Evolutionary conservation across 2,888 invertebrate species (phyloP).

Genomic region (Eretmocerus hayati): DNA sequence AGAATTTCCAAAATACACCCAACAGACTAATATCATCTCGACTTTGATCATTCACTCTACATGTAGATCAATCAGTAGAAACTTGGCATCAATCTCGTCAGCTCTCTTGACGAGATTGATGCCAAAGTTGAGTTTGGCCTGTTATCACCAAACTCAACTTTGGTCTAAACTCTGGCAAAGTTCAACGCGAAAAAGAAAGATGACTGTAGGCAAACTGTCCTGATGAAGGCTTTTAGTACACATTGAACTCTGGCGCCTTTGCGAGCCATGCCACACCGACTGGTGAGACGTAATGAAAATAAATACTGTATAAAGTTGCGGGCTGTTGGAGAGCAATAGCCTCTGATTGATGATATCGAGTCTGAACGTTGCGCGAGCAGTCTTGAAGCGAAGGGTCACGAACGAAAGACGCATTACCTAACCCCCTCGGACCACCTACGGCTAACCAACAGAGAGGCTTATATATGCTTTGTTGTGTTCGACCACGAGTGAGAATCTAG

Average conservation of each 20-base stretch:
- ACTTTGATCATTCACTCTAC: too few relatives aligned
- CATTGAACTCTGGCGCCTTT: background rate
- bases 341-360: conserved; percentile 23
- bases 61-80: too few relatives aligned
- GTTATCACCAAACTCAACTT: background rate
- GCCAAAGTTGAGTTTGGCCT: background rate
- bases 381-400: conserved; percentile 30
- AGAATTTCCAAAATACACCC: too few relatives aligned
- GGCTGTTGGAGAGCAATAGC: conserved; percentile 17
- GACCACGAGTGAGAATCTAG: conserved; percentile 1
- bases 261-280: background rate
- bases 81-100: too few relatives aligned
- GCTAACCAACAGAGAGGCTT: too few relatives aligned
- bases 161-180: too few relatives aligned
- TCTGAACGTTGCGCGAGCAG: too few relatives aligned
- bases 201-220: too few relatives aligned
- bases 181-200: too few relatives aligned
- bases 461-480: conserved; percentile 23
- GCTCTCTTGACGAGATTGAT: too few relatives aligned
- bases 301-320: conserved; percentile 45
- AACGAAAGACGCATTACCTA: conserved; percentile 44
- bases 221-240: too few relatives aligned
- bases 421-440: conserved; percentile 32
- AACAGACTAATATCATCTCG: too few relatives aligned
- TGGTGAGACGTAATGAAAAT: conserved; percentile 40